Evolutionary conservation across 2,113 vertebrate species (phyloP), one percentile per base, ranked within the genome.

Genomic region (Prinia subflava): DNA sequence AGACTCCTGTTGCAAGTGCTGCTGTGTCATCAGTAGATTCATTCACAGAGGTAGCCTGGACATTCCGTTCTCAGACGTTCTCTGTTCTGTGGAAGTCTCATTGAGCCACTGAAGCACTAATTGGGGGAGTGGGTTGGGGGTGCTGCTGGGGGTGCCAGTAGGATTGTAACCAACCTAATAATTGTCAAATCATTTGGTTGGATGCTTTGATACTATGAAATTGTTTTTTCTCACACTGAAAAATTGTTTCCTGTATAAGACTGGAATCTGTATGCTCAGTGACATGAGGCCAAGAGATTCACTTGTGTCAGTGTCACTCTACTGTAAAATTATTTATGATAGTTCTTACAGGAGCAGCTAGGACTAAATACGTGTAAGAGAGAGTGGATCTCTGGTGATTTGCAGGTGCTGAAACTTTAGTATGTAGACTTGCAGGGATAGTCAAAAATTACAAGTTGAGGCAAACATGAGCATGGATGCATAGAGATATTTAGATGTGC

Each of bases 11-110:
- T 75, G 98, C 99, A 91, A 98, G 79, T 42, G 98, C 99, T 63
- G 97, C 98, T 49, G 99, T 99, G 33, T 99, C 99, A 67, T 98
- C 98, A 12, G 97, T 99, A 70, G 99, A 99, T 97, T 98, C 99
- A 2, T 99, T 99, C 95, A 98, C 98, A 27, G 99, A 98, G 97
- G 99, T 98, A 97, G 94, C 46, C 33, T 67, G 50, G 57, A 41
- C 14, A 9, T 65, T 55, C 30, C 7, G 2, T 49, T 94, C 62
- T 77, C 30, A 28, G 56, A 65, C 77, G 33, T 50, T 70, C 21
- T 78, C 30, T 53, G 30, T 46, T 5, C 19, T 50, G 0, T 8
- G 5, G 8, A 84, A 74, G 46, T 50, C 25, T 73, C 65, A 42
- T 33, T 52, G 37, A 90, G 35, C 49, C 37, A 87, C 56, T 60